Base-by-base conservation (phyloP, 23 tunicate genomes). In the Halocynthia aurantium region DNA sequence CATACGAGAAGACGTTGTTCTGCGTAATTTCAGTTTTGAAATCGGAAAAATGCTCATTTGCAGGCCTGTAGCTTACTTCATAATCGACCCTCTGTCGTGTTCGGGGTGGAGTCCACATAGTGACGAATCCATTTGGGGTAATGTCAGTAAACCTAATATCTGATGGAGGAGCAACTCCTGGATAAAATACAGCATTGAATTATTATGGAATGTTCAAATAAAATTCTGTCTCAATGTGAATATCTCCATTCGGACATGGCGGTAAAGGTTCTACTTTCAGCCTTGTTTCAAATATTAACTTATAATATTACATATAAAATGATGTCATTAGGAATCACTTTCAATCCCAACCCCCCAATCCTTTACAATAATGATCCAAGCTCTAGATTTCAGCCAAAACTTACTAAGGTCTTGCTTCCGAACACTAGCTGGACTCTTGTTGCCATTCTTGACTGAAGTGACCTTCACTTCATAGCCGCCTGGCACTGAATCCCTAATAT, bases 391-490 rank as follows among this genome's bases (percentile, higher is more conserved):
- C 5, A 40, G 12, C 1, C 6, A 10, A 51, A 74, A 54, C 78
- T 8, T 54, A 74, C 78, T 65, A 54, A 74, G 55, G 62, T 44
- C 17, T 54, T 74, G 60, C 56, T 13, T 54, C 8, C 22, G 17
- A 8, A 21, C 19, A 53, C 64, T 53, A 12, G 78, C 13, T 5
- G 78, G 78, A 74, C 78, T 74, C 78, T 54, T 74, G 22, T 74
- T 62, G 21, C 63, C 78, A 17, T 53, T 22, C 56, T 74, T 74
- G 56, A 74, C 56, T 19, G 78, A 62, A 13, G 78, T 74, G 15
- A 74, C 78, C 5, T 19, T 74, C 8, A 74, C 31, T 44, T 74
- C 78, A 54, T 74, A 74, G 12, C 56, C 78, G 13, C 78, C 78
- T 22, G 78, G 78, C 57, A 6, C 78, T 0, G 56, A 54, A 11